Evolutionary conservation across 2,888 invertebrate species (phyloP).

Genomic region (Steinernema scapterisci): DNA sequence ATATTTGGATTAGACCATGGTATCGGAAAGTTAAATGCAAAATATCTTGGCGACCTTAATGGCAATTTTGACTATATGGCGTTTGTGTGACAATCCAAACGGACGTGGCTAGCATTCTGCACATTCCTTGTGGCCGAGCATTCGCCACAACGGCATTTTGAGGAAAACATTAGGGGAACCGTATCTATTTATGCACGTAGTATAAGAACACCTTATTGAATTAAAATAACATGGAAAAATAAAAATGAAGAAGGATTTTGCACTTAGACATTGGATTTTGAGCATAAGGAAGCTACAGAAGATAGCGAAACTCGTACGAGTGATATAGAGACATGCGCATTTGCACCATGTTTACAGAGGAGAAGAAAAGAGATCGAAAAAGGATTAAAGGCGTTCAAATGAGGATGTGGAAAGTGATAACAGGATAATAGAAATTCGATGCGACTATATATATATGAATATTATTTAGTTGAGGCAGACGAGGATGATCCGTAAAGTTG

Average conservation of each 20-base stretch:
- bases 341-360: no score
- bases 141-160: no score
- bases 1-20: background rate
- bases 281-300: background rate
- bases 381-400: background rate
- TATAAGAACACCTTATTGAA: no score
- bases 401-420: background rate
- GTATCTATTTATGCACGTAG: no score
- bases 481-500: background rate
- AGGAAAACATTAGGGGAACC: no score
- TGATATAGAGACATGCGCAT: background rate
- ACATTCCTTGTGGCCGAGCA: no score
- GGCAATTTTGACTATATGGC: no score
- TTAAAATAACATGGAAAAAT: no score
- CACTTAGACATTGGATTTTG: background rate
- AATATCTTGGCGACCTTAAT: background rate
- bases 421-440: conserved; percentile 18
- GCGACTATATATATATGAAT: background rate
- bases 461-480: conserved; percentile 15
- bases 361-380: background rate
- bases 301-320: background rate
- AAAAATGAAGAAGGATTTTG: background rate
- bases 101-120: no score
- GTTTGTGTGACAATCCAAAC: no score
- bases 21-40: background rate